Evolutionary conservation across 2,113 vertebrate genomes (phyloP).

Genomic region (Falcunculus frontatus): DNA sequence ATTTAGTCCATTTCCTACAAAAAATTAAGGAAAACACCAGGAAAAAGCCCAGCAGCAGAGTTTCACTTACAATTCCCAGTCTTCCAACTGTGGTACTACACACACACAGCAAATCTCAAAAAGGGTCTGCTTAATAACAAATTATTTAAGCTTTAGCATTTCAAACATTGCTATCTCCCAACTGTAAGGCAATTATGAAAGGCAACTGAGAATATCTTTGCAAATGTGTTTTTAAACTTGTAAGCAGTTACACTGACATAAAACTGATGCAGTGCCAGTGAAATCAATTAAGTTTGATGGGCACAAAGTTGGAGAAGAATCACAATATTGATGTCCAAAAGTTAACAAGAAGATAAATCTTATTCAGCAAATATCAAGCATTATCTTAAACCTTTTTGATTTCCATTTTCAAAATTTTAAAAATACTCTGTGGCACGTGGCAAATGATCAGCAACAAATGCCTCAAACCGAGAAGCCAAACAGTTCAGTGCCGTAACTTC

Average conservation of each 20-base stretch:
- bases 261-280: not conserved
- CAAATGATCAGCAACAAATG: not conserved
- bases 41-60: not conserved
- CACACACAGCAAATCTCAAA: not conserved
- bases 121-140: not conserved
- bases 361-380: not conserved
- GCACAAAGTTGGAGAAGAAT: not conserved
- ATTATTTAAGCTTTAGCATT: not conserved
- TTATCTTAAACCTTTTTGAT: not conserved
- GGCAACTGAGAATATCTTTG: not conserved
- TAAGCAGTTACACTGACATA: not conserved
- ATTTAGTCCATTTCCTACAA: not conserved
- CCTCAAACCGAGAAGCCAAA: not conserved
- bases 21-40: not conserved
- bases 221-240: not conserved
- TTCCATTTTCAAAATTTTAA: not conserved
- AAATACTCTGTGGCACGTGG: not conserved
- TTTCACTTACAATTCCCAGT: not conserved
- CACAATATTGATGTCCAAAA: not conserved
- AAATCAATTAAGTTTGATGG: not conserved
- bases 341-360: not conserved
- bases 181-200: not conserved
- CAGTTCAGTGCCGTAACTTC: not conserved
- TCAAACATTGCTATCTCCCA: not conserved
- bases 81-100: not conserved